Conservation (phyloP, 2,113 vertebrate species). For the Corapipo altera region DNA sequence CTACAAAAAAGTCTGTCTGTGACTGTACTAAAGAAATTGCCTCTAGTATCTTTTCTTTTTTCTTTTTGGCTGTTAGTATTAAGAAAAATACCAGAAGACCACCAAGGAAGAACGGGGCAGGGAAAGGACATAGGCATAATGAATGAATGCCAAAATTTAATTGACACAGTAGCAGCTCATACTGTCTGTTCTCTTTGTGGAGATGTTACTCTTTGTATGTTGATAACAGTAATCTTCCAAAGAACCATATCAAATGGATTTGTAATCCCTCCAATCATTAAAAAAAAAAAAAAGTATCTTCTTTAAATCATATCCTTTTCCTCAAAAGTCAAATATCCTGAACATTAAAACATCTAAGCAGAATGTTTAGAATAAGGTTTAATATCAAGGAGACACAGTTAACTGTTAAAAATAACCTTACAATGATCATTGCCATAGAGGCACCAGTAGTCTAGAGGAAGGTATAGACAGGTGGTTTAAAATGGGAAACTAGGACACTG, state of each 20-base stretch:
- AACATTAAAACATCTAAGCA: not conserved
- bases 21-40: constrained; percentile 70
- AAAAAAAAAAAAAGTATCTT: not conserved
- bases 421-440: not conserved
- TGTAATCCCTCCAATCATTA: not conserved
- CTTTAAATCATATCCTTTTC: not conserved
- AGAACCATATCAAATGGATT: not conserved
- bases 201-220: constrained; percentile 21
- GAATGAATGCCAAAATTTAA: constrained; percentile 67
- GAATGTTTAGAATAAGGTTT: not conserved
- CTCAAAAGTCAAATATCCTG: not conserved
- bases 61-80: constrained; percentile 55
- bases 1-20: constrained; percentile 71
- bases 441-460: not conserved
- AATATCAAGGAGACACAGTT: not conserved
- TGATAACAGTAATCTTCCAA: constrained; percentile 29
- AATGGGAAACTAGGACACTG: not conserved
- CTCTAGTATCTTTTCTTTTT: constrained; percentile 50
- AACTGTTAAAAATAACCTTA: not conserved
- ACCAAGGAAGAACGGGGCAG: constrained; percentile 75
- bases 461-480: not conserved
- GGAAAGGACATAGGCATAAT: constrained; percentile 69
- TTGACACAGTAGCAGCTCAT: constrained; percentile 36
- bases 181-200: constrained; percentile 24
- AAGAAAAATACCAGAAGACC: constrained; percentile 74